Percentiles rank a stretch among this genome's conserved stretches.
These are phyloP conservation scores for Bungarus multicinctus DNA, from an alignment of 2,113 vertebrate species.

Conservation along the genomic window DNA sequence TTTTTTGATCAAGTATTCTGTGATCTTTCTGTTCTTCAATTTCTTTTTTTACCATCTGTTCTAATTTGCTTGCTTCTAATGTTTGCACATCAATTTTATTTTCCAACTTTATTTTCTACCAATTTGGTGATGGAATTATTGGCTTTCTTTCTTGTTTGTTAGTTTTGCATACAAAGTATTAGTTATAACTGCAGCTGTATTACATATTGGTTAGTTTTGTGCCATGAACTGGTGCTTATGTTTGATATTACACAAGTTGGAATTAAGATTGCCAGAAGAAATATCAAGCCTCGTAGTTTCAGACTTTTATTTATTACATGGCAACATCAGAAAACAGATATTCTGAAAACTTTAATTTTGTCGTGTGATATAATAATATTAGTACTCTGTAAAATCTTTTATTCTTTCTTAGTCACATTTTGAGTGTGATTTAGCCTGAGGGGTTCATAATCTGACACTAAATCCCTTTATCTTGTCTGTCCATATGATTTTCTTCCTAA, in stretches of 20 bases:
- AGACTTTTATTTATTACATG: too few species aligned
- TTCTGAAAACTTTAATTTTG: too few species aligned
- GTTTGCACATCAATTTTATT: background rate
- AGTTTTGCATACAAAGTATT: background rate
- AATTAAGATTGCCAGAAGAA: too few species aligned
- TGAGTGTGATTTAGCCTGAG: too few species aligned
- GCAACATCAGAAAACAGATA: too few species aligned
- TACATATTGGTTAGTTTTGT: background rate
- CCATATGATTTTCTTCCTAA: too few species aligned
- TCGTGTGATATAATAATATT: too few species aligned
- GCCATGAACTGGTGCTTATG: background rate
- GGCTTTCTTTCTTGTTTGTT: background rate
- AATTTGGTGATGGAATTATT: background rate
- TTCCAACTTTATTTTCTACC: background rate
- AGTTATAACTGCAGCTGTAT: background rate
- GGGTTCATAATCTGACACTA: too few species aligned
- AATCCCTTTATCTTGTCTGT: too few species aligned
- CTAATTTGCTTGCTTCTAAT: background rate
- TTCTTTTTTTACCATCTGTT: background rate
- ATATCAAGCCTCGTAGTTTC: too few species aligned
- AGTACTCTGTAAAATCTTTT: too few species aligned
- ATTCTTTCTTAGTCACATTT: too few species aligned
- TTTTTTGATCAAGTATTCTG: background rate
- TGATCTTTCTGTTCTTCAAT: background rate
- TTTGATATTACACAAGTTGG: background rate